phyloP scores from a whole-genome alignment of 2,113 vertebrate species.

The Thamnophis sirtalis region DNA sequence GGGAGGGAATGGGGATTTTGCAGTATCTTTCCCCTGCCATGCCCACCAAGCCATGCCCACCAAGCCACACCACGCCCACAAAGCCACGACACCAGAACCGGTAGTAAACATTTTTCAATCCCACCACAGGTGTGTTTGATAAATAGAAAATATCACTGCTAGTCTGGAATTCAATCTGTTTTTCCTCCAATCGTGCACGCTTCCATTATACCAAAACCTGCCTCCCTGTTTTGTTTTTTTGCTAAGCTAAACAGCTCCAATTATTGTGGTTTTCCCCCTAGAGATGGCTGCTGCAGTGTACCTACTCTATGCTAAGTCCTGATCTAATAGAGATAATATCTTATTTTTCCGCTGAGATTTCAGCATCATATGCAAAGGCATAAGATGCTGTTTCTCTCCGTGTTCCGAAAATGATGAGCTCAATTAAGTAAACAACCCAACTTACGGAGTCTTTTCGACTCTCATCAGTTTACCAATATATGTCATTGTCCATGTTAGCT shows the following conservation, averaged over 20 bases:
- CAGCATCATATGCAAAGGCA: neutral
- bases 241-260: neutral
- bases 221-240: neutral
- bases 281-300: neutral
- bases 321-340: neutral
- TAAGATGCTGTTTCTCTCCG: neutral
- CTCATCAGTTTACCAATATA: neutral
- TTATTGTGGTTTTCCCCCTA: neutral
- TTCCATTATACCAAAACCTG: neutral
- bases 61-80: too few species aligned
- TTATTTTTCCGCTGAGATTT: neutral
- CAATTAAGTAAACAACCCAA: neutral
- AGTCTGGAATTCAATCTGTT: neutral
- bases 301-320: neutral
- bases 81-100: too few species aligned
- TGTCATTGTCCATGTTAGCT: constrained; percentile 4
- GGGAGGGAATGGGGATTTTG: too few species aligned
- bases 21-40: too few species aligned
- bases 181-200: neutral
- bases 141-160: neutral
- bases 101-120: too few species aligned
- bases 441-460: neutral
- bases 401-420: neutral
- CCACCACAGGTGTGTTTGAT: neutral
- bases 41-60: too few species aligned